Evolutionary conservation across 2,797 vertebrate species (phyloP), one percentile per base, ranked within the genome.

Genomic region (Fringilla coelebs): DNA sequence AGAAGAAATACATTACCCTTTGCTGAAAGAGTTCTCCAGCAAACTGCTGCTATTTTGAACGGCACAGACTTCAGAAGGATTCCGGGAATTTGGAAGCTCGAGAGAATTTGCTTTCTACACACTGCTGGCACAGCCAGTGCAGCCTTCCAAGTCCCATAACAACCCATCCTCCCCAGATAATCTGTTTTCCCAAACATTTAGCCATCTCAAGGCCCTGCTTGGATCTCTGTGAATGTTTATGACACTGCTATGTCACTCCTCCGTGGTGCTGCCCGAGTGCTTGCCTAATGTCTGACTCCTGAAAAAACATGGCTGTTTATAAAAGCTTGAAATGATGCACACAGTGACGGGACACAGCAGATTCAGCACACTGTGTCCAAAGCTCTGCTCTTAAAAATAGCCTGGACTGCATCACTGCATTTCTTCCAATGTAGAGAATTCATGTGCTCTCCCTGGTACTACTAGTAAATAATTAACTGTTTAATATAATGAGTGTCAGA

Each of bases 201-300:
- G 34, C 85, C 13, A 65, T 96, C 93, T 88, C 90, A 46, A 62
- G 90, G 70, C 55, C 96, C 88, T 91, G 57, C 49, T 93, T 97
- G 96, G 92, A 97, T 90, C 97, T 93, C 97, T 96, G 73, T 24
- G 20, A 93, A 80, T 93, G 95, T 96, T 96, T 96, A 94, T 96
- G 90, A 63, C 34, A 17, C 77, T 85, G 87, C 93, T 93, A 90
- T 91, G 96, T 98, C 98, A 98, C 94, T 74, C 74, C 88, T 68
- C 46, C 1, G 1, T 18, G 73, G 72, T 28, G 88, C 92, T 90
- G 70, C 74, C 81, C 20, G 9, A 93, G 83, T 92, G 93, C 81
- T 93, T 92, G 93, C 74, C 94, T 95, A 96, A 97, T 34, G n/a
- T 63, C 84, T 75, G 89, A 51, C 76, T 95, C 67, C 87, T 87